Evolutionary conservation across 2,113 vertebrate species (phyloP).

Genomic region (Pseudonaja textilis): DNA sequence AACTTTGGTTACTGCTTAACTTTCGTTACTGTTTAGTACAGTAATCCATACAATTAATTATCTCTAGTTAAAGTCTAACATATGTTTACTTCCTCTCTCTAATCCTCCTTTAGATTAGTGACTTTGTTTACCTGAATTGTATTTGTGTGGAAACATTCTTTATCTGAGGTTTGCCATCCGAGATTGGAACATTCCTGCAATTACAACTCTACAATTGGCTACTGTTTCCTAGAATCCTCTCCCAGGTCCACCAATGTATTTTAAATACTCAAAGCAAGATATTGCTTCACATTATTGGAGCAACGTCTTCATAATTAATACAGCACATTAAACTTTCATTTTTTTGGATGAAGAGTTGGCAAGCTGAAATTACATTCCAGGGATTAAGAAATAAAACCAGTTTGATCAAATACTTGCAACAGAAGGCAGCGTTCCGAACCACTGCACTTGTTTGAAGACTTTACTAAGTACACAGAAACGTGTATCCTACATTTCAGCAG

Average conservation of each 20-base stretch:
- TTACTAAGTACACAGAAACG: constrained; percentile 51
- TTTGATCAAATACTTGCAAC: constrained; percentile 32
- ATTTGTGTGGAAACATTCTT: too few relatives aligned
- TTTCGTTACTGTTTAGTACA: too few relatives aligned
- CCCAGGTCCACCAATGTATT: not conserved
- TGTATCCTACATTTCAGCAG: constrained; percentile 45
- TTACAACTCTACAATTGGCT: not conserved
- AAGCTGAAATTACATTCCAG: constrained; percentile 11
- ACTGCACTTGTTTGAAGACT: constrained; percentile 46
- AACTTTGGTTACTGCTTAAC: too few relatives aligned
- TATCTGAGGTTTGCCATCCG: too few relatives aligned
- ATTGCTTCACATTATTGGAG: not conserved
- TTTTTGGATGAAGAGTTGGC: not conserved
- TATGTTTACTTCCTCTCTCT: too few relatives aligned
- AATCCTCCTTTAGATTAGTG: too few relatives aligned
- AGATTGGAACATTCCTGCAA: too few relatives aligned
- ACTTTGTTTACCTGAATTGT: too few relatives aligned
- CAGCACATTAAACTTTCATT: not conserved
- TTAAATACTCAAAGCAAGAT: not conserved
- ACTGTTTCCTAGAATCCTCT: not conserved
- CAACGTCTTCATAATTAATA: not conserved
- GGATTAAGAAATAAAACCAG: constrained; percentile 28
- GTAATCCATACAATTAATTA: too few relatives aligned
- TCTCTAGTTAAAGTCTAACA: too few relatives aligned
- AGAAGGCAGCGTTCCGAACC: constrained; percentile 40